Percentiles rank a stretch among this genome's conserved stretches.
Evolutionary conservation across 2,888 invertebrate species (phyloP).

Genomic region (Hyposoter didymator): DNA sequence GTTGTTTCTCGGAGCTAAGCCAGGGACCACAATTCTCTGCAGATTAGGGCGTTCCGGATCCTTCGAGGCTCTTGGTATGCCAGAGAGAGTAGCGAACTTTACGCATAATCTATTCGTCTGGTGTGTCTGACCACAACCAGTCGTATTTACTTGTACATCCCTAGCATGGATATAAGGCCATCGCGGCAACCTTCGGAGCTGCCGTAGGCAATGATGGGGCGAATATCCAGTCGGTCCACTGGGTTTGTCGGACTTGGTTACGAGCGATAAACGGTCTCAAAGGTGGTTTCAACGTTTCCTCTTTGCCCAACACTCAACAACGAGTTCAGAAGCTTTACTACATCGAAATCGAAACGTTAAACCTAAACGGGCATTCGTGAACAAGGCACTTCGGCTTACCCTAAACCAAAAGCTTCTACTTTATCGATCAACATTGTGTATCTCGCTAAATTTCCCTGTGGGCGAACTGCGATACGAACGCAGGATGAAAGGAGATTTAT

Average conservation of each 20-base stretch:
- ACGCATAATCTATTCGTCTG: constrained; percentile 64
- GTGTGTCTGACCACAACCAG: constrained; percentile 55
- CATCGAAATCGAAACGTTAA: neutral
- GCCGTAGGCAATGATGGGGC: constrained; percentile 45
- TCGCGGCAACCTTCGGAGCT: constrained; percentile 51
- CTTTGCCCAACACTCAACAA: neutral
- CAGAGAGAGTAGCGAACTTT: constrained; percentile 51
- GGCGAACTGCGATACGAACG: neutral
- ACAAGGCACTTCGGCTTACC: neutral
- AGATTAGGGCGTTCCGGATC: constrained; percentile 57
- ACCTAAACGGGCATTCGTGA: constrained; percentile 1
- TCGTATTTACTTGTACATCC: constrained; percentile 58
- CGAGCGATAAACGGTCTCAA: constrained; percentile 58
- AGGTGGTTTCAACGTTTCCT: constrained; percentile 49
- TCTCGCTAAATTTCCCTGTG: neutral
- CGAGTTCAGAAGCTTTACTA: constrained; percentile 21
- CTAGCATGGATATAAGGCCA: constrained; percentile 39
- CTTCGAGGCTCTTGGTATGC: constrained; percentile 26
- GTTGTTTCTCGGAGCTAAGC: constrained; percentile 42
- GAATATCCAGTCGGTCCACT: constrained; percentile 53
- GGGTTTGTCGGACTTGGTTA: constrained; percentile 65
- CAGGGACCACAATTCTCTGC: constrained; percentile 62
- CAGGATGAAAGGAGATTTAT: neutral
- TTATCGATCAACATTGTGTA: neutral
- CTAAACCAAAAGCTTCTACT: neutral